Conservation (phyloP, 2,888 invertebrate genomes). For the Hydrotaea diabolus region DNA sequence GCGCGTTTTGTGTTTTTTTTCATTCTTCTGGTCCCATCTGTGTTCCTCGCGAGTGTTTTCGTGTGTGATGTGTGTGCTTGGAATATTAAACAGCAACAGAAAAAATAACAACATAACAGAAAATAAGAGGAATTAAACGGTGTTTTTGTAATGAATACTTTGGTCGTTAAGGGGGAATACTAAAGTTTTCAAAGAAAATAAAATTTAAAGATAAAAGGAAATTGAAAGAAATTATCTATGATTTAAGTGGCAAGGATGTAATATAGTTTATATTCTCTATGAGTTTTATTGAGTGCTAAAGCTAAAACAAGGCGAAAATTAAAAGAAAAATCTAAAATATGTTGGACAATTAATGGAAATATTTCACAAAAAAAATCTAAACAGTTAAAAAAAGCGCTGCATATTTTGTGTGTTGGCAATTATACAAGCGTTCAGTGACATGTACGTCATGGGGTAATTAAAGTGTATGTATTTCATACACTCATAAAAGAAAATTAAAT, state of each 20-base stretch:
- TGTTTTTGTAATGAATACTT: constrained; percentile 22
- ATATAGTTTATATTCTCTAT: too few species aligned
- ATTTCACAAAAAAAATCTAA: not conserved
- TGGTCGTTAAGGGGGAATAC: not conserved
- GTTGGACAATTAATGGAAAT: not conserved
- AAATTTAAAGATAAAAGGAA: not conserved
- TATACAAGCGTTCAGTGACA: too few species aligned
- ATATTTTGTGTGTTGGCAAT: too few species aligned
- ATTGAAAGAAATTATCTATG: not conserved
- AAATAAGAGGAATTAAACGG: not conserved
- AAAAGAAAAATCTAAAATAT: constrained; percentile 19
- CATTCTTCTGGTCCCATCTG: not conserved
- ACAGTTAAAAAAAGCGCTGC: not conserved
- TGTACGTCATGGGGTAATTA: not conserved
- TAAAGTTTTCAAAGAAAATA: not conserved
- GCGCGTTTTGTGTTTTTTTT: not conserved
- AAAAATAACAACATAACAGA: constrained; percentile 13
- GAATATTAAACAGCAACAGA: constrained; percentile 18
- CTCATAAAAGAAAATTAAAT: not conserved
- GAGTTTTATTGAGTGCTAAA: too few species aligned
- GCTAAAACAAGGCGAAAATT: too few species aligned
- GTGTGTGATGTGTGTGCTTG: not conserved
- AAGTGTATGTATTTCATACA: not conserved
- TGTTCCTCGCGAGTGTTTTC: not conserved
- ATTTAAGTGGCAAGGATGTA: too few species aligned